phyloP scores from a whole-genome alignment of 2,113 vertebrate genomes.

The Pimephales promelas region DNA sequence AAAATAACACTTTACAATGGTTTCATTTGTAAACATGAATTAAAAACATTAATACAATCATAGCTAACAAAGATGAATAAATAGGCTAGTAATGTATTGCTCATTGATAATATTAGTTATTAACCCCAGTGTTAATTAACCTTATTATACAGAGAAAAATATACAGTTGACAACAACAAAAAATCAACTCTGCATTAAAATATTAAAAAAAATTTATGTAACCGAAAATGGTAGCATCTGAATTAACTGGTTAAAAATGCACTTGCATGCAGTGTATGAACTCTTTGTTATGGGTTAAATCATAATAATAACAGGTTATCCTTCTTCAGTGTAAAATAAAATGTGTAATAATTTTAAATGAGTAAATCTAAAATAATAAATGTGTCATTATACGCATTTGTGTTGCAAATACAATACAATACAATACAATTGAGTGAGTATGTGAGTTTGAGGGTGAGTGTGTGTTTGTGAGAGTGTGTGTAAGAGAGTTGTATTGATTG shows the following conservation, averaged over 20 bases:
- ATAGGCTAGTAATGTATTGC: neutral
- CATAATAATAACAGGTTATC: too few relatives aligned
- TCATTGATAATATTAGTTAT: neutral
- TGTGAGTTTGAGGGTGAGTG: neutral
- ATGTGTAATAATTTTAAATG: neutral
- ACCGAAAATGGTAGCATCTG: too few relatives aligned
- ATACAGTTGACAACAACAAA: too few relatives aligned
- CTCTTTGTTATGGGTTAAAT: too few relatives aligned
- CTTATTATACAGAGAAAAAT: neutral
- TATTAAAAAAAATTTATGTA: too few relatives aligned
- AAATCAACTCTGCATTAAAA: too few relatives aligned
- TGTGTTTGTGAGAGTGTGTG: neutral
- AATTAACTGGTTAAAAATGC: too few relatives aligned
- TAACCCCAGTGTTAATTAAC: neutral
- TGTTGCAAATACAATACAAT: too few relatives aligned
- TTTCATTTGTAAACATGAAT: neutral
- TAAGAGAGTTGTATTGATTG: constrained; percentile 45
- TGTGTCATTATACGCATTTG: too few relatives aligned
- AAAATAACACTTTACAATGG: neutral
- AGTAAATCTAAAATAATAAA: neutral
- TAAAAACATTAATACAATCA: neutral
- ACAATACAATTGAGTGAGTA: too few relatives aligned
- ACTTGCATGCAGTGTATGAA: too few relatives aligned
- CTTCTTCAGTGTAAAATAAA: neutral
- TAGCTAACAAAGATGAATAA: neutral